These are phyloP conservation scores for Aix galericulata DNA, from an alignment of 2,113 vertebrate species.

Conservation along the genomic window DNA sequence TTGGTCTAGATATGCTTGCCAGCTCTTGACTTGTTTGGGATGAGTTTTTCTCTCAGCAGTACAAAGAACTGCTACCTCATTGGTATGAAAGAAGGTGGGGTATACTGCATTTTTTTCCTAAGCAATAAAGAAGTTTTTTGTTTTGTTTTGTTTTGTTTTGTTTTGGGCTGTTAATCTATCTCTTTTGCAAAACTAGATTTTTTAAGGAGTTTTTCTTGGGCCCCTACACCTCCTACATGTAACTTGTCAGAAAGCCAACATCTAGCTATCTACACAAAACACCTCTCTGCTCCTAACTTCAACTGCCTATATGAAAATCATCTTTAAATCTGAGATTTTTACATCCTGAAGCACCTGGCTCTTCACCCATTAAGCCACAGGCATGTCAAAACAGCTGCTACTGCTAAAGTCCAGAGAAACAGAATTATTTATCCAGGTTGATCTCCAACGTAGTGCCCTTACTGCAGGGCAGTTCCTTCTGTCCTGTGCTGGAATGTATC, in stretches of 20 bases:
- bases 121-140: background rate
- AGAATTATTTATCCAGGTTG: background rate
- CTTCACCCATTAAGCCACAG: background rate
- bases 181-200: background rate
- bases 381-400: background rate
- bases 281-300: background rate
- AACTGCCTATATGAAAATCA: background rate
- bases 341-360: background rate
- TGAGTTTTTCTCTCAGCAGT: background rate
- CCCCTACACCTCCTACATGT: background rate
- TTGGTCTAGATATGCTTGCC: background rate
- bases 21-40: background rate
- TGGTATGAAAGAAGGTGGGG: accelerated
- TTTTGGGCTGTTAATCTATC: background rate
- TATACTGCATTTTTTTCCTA: background rate
- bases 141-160: background rate
- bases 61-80: background rate
- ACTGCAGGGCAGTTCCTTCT: background rate
- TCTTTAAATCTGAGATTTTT: background rate
- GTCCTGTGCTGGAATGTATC: background rate
- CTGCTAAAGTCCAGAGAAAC: background rate
- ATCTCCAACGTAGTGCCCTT: background rate
- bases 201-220: background rate
- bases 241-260: accelerated
- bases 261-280: background rate